A percentile compares a stretch with the other conserved stretches of the same genome.
These are phyloP conservation scores for Crenuchus spilurus DNA, from an alignment of 2,797 vertebrate genomes.

Conservation along the genomic window DNA sequence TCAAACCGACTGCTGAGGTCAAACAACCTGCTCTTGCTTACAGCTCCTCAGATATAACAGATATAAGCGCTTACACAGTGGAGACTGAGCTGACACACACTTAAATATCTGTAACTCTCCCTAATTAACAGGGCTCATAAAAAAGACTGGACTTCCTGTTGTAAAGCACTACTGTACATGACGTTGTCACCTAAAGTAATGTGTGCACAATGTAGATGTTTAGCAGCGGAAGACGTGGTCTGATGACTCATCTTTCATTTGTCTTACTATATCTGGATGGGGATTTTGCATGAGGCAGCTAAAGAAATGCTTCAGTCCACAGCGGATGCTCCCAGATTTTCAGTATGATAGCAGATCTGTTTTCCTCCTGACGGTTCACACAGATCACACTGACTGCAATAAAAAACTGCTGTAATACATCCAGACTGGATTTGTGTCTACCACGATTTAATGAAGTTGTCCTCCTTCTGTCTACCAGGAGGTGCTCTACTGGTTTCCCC, in stretches of 20 bases:
- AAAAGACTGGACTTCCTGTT: neutral
- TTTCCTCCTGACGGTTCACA: neutral
- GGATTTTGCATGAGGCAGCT: neutral
- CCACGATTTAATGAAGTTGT: neutral
- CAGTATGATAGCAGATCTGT: neutral
- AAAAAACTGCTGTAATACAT: neutral
- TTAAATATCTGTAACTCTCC: no score
- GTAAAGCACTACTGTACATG: neutral
- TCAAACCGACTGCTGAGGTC: no score
- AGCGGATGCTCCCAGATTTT: neutral
- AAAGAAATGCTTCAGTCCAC: neutral
- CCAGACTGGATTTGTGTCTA: no score
- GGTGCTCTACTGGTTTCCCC: slow-evolving; percentile 80
- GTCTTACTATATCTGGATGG: neutral
- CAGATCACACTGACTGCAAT: neutral
- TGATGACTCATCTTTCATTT: slow-evolving; percentile 28
- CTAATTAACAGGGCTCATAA: neutral
- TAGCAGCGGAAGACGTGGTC: neutral
- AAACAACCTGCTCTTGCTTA: no score
- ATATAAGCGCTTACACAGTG: no score
- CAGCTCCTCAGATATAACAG: no score
- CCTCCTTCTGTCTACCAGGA: slow-evolving; percentile 63
- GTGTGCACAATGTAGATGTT: neutral
- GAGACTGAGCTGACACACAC: no score
- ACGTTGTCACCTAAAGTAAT: slow-evolving; percentile 5